Evolutionary conservation across 92 coral and sea anemone species (phyloP).

Genomic region (Diadumene lineata): DNA sequence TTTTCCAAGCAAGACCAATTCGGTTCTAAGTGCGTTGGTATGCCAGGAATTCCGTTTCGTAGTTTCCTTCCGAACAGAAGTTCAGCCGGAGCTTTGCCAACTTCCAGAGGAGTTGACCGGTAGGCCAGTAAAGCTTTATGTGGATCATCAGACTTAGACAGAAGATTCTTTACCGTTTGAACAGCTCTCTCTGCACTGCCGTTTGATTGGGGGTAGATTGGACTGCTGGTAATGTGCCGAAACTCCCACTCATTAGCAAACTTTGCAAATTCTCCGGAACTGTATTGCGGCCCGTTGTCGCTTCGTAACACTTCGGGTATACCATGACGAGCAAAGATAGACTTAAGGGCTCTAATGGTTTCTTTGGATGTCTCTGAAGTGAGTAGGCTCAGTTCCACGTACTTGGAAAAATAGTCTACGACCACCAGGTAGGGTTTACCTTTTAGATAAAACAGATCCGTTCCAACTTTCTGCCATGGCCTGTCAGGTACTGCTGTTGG

Average conservation of each 20-base stretch:
- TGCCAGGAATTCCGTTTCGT: background rate
- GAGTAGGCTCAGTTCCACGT: constrained; percentile 35
- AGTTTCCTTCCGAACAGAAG: constrained; percentile 33
- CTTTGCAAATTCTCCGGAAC: constrained; percentile 38
- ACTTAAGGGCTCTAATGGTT: constrained; percentile 47
- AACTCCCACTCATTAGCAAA: constrained; percentile 57
- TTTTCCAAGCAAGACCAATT: constrained; percentile 12
- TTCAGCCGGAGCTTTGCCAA: constrained; percentile 33
- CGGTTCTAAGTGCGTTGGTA: constrained; percentile 12
- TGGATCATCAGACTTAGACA: constrained; percentile 33
- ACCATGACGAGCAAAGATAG: constrained; percentile 58
- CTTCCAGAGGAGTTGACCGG: constrained; percentile 28
- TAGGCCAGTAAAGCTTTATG: constrained; percentile 29
- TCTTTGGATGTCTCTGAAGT: constrained; percentile 29
- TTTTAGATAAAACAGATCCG: constrained; percentile 50
- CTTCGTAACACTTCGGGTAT: constrained; percentile 33
- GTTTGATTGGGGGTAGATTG: constrained; percentile 36
- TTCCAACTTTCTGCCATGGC: constrained; percentile 56
- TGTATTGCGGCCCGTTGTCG: constrained; percentile 53
- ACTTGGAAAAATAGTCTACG: constrained; percentile 48
- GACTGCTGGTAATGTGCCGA: constrained; percentile 39
- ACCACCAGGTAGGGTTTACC: constrained; percentile 53
- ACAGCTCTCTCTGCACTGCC: constrained; percentile 45
- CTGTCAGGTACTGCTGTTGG: constrained; percentile 56
- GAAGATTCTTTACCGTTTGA: constrained; percentile 33